These are phyloP conservation scores for Arothron firmamentum DNA, from an alignment of 2,113 vertebrate genomes.

Conservation along the genomic window DNA sequence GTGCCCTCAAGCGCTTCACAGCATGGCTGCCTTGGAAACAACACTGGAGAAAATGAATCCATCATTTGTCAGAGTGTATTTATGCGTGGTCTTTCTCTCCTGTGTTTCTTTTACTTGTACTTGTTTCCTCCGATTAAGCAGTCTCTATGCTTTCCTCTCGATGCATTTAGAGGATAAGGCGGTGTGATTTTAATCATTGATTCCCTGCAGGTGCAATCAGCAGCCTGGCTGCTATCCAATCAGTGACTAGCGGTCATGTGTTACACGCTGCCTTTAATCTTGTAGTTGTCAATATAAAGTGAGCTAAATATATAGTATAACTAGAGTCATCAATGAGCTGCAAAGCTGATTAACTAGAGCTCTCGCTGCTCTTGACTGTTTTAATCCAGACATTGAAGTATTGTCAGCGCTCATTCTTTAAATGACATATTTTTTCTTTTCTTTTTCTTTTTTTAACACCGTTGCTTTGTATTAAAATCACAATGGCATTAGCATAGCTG, in stretches of 20 bases:
- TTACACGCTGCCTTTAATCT: conserved; percentile 27
- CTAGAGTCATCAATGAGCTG: neutral
- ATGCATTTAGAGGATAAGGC: conserved; percentile 8
- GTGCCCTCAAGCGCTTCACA: conserved; percentile 31
- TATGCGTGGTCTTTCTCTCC: conserved; percentile 2
- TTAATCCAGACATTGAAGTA: neutral
- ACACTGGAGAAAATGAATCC: conserved; percentile 28
- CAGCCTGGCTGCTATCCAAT: conserved; percentile 22
- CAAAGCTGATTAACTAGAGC: neutral
- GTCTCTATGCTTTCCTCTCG: conserved; percentile 7
- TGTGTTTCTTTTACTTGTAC: neutral
- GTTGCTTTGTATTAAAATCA: too few relatives aligned
- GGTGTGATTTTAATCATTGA: conserved; percentile 35
- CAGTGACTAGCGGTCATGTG: conserved; percentile 26
- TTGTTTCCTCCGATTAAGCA: neutral
- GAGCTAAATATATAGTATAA: neutral
- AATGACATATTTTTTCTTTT: too few relatives aligned
- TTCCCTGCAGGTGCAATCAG: conserved; percentile 40
- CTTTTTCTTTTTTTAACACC: too few relatives aligned
- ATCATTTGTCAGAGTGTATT: neutral
- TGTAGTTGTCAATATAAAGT: conserved; percentile 15
- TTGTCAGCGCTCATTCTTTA: neutral
- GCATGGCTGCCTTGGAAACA: conserved; percentile 55
- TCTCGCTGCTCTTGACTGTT: neutral
- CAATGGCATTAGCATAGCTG: too few relatives aligned